A percentile compares a stretch with the other conserved stretches of the same genome.
Conservation (phyloP, 2,113 vertebrate genomes). For the Arothron firmamentum region DNA sequence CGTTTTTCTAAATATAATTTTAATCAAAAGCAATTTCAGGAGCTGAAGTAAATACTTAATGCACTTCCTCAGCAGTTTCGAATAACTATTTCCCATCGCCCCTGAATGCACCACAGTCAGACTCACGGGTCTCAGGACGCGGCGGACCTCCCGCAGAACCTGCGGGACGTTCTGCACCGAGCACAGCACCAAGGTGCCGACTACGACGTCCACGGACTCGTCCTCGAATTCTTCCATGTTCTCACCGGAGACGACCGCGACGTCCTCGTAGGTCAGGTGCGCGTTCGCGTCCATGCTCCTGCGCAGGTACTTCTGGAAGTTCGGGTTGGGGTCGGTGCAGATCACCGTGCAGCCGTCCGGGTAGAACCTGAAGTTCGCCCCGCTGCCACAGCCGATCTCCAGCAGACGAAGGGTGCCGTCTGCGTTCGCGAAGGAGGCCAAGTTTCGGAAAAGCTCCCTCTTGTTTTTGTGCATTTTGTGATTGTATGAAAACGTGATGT, state of each 20-base stretch:
- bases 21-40: background rate
- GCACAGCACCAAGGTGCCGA: constrained; percentile 83
- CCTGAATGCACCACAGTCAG: constrained; percentile 9
- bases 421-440: constrained; percentile 55
- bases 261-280: constrained; percentile 73
- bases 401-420: constrained; percentile 73
- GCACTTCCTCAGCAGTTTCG: background rate
- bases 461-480: constrained; percentile 71
- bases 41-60: background rate
- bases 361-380: constrained; percentile 83
- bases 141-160: constrained; percentile 74
- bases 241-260: constrained; percentile 72
- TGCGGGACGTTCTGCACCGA: constrained; percentile 58
- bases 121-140: constrained; percentile 81
- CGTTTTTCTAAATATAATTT: background rate
- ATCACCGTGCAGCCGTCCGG: constrained; percentile 76
- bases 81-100: constrained; percentile 4
- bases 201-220: constrained; percentile 76
- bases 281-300: constrained; percentile 72
- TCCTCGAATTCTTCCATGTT: constrained; percentile 73
- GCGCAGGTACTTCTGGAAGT: constrained; percentile 75
- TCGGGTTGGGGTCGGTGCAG: constrained; percentile 79
- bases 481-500: constrained; percentile 47
- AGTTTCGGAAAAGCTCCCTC: constrained; percentile 75
- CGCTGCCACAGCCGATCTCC: constrained; percentile 83